Conservation (phyloP, 2,888 invertebrate genomes). For the Limnephilus rhombicus region DNA sequence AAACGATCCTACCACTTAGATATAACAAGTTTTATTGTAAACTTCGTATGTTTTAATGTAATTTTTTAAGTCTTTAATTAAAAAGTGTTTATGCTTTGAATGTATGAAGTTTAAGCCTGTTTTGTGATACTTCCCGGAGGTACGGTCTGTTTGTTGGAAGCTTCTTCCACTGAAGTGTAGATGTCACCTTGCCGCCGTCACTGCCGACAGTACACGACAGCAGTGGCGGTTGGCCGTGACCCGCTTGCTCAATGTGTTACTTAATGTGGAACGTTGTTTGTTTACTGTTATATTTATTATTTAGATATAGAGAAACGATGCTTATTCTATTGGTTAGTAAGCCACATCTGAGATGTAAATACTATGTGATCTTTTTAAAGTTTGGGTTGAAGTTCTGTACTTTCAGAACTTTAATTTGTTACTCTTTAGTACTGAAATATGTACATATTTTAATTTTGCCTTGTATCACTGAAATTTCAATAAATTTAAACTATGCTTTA, state of each 20-base stretch:
- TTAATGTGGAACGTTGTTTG: constrained; percentile 42
- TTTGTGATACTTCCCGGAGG: constrained; percentile 25
- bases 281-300: constrained; percentile 61
- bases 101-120: constrained; percentile 50
- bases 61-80: constrained; percentile 50
- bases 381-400: constrained; percentile 56
- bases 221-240: not conserved
- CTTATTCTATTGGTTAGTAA: constrained; percentile 58
- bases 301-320: constrained; percentile 62
- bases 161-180: constrained; percentile 3
- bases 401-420: constrained; percentile 25
- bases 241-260: constrained; percentile 54
- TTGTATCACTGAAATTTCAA: constrained; percentile 66
- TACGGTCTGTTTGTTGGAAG: not conserved
- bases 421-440: constrained; percentile 52
- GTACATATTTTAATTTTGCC: constrained; percentile 63
- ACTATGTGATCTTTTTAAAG: constrained; percentile 63
- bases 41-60: constrained; percentile 52
- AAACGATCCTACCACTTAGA: not conserved
- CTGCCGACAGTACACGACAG: not conserved
- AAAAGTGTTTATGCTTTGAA: constrained; percentile 51
- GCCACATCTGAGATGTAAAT: constrained; percentile 64
- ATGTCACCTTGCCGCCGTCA: not conserved
- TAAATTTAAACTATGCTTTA: constrained; percentile 67
- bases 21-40: constrained; percentile 33